Conservation (phyloP, 2,888 invertebrate genomes). For the Pseudococcus jackbeardsleyi region DNA sequence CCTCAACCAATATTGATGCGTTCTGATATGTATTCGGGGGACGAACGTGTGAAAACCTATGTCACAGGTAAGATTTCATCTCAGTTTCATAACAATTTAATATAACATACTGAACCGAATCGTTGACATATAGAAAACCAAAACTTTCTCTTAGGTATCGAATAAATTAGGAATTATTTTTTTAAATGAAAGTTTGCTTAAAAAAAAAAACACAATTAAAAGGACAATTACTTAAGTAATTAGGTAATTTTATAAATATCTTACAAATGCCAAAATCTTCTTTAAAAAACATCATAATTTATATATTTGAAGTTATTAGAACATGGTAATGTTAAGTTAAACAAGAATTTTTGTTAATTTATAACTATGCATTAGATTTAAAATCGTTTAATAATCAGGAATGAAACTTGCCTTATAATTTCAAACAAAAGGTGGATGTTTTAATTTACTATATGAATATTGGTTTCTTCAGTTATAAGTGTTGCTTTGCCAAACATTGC, state of each 20-base stretch:
- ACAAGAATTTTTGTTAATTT: background rate
- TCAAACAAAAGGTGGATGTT: background rate
- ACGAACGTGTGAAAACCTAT: conserved; percentile 67
- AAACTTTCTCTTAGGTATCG: background rate
- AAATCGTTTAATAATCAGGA: background rate
- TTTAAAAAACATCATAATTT: background rate
- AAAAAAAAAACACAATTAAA: background rate
- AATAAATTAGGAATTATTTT: too few species aligned
- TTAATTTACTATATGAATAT: background rate
- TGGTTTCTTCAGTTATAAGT: background rate
- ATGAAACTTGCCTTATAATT: background rate
- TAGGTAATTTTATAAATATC: background rate
- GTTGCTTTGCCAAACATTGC: conserved; percentile 24
- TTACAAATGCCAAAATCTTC: background rate
- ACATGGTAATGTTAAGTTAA: background rate
- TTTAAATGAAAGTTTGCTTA: background rate
- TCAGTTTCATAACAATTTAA: background rate
- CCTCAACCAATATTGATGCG: conserved; percentile 66
- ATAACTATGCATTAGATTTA: background rate
- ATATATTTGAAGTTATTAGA: background rate
- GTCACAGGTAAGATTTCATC: conserved; percentile 66
- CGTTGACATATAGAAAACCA: background rate
- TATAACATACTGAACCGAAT: background rate
- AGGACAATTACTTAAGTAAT: background rate
- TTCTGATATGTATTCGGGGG: conserved; percentile 66